phyloP scores from a whole-genome alignment of 2,797 vertebrate species.

The Ctenopoma multispine region DNA sequence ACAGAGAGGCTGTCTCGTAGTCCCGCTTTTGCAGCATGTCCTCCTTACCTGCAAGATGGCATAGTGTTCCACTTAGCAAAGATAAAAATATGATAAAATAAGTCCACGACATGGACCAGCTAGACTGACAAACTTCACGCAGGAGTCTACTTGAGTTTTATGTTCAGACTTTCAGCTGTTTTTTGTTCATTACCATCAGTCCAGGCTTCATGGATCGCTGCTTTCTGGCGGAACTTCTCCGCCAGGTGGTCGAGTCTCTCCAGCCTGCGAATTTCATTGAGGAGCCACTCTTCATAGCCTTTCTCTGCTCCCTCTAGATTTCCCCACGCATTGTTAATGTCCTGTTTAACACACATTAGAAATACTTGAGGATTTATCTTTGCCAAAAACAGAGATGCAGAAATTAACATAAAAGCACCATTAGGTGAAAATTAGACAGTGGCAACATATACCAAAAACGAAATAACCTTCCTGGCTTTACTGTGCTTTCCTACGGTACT shows the following conservation, averaged over 20 bases:
- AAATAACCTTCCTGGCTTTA: too few species aligned
- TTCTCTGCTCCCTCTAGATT: slow-evolving; percentile 96
- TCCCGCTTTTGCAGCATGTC: slow-evolving; percentile 93
- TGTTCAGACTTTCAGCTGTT: neutral
- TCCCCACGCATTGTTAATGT: slow-evolving; percentile 96
- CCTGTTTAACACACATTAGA: slow-evolving; percentile 76
- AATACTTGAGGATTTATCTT: neutral
- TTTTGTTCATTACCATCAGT: slow-evolving; percentile 83
- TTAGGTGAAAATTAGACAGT: neutral
- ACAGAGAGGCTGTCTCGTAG: slow-evolving; percentile 94
- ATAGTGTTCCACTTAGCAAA: too few species aligned
- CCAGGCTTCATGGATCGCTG: slow-evolving; percentile 97
- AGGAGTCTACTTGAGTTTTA: neutral
- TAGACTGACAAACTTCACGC: too few species aligned
- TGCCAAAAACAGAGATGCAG: neutral
- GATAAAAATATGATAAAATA: too few species aligned
- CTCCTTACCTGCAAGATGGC: slow-evolving; percentile 89
- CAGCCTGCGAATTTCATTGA: slow-evolving; percentile 97
- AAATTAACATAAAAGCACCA: neutral
- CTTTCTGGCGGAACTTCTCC: slow-evolving; percentile 98
- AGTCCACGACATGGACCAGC: too few species aligned
- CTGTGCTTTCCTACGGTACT: too few species aligned
- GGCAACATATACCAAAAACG: too few species aligned
- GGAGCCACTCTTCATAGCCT: slow-evolving; percentile 97
- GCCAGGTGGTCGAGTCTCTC: slow-evolving; percentile 97